Percentiles rank a stretch among this genome's conserved stretches.
These are phyloP conservation scores for Prionailurus bengalensis DNA, from an alignment of 2,113 vertebrate species.

Conservation along the genomic window DNA sequence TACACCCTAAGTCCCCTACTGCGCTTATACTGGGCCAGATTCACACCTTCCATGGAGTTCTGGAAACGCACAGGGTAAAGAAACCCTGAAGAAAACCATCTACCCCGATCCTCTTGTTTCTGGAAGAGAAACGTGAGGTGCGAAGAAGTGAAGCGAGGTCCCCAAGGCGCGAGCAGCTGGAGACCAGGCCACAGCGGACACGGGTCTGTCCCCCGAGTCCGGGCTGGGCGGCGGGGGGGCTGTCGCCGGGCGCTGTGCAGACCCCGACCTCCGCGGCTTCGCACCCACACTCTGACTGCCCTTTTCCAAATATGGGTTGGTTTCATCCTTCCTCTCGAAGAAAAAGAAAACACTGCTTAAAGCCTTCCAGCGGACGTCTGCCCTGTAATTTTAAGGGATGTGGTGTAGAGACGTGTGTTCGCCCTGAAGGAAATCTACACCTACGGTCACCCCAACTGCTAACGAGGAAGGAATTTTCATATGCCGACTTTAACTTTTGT, in stretches of 20 bases:
- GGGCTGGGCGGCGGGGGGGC: too few relatives aligned
- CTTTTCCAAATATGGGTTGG: neutral
- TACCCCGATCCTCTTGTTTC: neutral
- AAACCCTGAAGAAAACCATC: neutral
- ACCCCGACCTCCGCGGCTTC: too few relatives aligned
- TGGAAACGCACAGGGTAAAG: neutral
- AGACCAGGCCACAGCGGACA: accelerated
- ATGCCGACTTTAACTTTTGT: neutral
- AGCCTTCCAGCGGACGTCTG: neutral
- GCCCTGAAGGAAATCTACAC: neutral
- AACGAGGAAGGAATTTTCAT: neutral
- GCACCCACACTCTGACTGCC: neutral
- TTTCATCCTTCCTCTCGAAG: neutral
- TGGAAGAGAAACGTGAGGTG: neutral
- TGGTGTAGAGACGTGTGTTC: too few relatives aligned
- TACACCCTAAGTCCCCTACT: neutral
- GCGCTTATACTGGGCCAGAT: accelerated
- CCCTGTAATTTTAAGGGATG: neutral
- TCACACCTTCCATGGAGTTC: neutral
- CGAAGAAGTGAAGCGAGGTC: accelerated
- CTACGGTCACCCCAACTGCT: neutral
- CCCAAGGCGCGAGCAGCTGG: accelerated
- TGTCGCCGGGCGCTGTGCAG: too few relatives aligned
- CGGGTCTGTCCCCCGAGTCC: too few relatives aligned
- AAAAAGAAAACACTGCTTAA: neutral